Percentiles rank a stretch among this genome's conserved stretches.
Evolutionary conservation across 2,888 invertebrate genomes (phyloP).

Genomic region (Drosophila multiciliata): DNA sequence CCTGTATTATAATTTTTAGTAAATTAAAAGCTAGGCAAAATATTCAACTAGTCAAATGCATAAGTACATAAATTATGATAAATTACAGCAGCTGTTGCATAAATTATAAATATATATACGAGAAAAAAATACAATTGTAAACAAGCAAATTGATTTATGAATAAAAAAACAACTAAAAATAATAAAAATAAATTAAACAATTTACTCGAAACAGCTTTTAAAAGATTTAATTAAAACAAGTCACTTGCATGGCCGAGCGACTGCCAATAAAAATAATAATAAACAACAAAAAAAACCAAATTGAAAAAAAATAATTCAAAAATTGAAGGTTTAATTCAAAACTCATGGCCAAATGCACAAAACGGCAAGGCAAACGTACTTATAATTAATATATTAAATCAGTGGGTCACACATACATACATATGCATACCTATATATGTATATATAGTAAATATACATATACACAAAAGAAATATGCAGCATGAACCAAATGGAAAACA

Average conservation of each 20-base stretch:
- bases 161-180: constrained; percentile 11
- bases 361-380: constrained; percentile 64
- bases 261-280: constrained; percentile 32
- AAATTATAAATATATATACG: constrained; percentile 30
- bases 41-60: constrained; percentile 57
- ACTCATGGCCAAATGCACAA: constrained; percentile 61
- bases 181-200: constrained; percentile 38
- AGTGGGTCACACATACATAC: constrained; percentile 39
- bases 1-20: constrained; percentile 67
- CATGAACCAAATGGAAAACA: constrained; percentile 7
- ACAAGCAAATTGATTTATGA: constrained; percentile 53
- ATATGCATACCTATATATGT: constrained; percentile 30
- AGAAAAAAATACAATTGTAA: constrained; percentile 24
- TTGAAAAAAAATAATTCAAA: constrained; percentile 16
- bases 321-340: constrained; percentile 70
- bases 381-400: constrained; percentile 60
- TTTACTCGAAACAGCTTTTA: constrained; percentile 72
- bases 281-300: constrained; percentile 14
- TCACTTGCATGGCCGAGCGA: constrained; percentile 33
- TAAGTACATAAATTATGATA: constrained; percentile 28
- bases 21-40: constrained; percentile 57
- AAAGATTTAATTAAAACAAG: constrained; percentile 62
- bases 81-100: constrained; percentile 30
- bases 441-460: constrained; percentile 16
- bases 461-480: constrained; percentile 13